These are phyloP conservation scores for Eupeodes luniger DNA, from an alignment of 2,888 invertebrate genomes.

Conservation along the genomic window DNA sequence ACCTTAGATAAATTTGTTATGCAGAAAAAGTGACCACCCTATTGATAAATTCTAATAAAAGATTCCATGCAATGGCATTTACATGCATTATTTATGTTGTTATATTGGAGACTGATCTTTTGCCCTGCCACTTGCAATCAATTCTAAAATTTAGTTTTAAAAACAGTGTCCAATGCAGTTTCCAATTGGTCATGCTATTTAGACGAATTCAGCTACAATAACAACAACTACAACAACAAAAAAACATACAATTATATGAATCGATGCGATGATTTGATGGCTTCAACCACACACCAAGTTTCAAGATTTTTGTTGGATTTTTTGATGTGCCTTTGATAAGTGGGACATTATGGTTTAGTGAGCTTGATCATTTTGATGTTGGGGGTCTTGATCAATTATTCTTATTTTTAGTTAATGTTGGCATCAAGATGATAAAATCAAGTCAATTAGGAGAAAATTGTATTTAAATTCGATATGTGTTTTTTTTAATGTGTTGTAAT, in stretches of 20 bases:
- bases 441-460: slow-evolving; percentile 10
- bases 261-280: slow-evolving; percentile 60
- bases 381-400: background rate
- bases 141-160: slow-evolving; percentile 53
- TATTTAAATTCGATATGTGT: background rate
- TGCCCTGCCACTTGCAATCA: slow-evolving; percentile 63
- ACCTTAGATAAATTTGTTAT: no score
- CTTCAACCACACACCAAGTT: slow-evolving; percentile 62
- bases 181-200: slow-evolving; percentile 70
- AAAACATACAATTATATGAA: slow-evolving; percentile 57
- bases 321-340: slow-evolving; percentile 57
- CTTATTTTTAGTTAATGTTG: background rate
- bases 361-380: slow-evolving; percentile 25
- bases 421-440: background rate
- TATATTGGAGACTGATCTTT: slow-evolving; percentile 25
- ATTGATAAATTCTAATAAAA: background rate
- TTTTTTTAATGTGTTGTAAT: background rate
- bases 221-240: background rate
- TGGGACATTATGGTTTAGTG: slow-evolving; percentile 46
- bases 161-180: slow-evolving; percentile 66
- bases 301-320: slow-evolving; percentile 17
- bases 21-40: background rate
- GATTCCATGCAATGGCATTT: slow-evolving; percentile 59
- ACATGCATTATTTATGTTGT: background rate
- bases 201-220: slow-evolving; percentile 35